Base-by-base conservation (phyloP, 2,797 vertebrate species). In the Sciurus carolinensis region DNA sequence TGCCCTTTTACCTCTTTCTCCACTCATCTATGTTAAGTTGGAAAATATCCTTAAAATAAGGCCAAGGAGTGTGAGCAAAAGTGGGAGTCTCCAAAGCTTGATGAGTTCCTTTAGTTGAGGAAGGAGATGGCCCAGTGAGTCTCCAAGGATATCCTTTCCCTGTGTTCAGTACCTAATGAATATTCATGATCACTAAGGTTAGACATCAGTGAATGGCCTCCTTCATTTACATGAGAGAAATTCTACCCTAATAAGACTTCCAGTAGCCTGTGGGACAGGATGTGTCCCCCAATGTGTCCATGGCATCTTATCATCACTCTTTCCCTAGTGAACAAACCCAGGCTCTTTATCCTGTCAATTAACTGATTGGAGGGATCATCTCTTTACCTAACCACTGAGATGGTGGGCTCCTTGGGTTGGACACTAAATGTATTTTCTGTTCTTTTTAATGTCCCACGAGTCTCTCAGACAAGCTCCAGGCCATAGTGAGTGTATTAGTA, bases 11-110 rank as follows among this genome's bases (percentile, higher is more conserved):
- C 69, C 5, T 10, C 10, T 87, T 87, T 71, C 30, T 52, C 30
- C 3, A 20, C 62, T 90, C 12, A 59, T 47, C 44, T 47, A 20
- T 54, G 52, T n/a, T 79, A 91, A 30, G 44, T 57, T 79, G 42
- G 80, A 86, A 95, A 90, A 71, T 85, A 50, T 26, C 18, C 24
- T 85, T 71, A 84, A 95, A 96, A 89, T 79, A 91, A 87, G 67
- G 76, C 79, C 57, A 75, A 90, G 81, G 91, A 30, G 39, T 36
- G 39, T 64, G 67, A 83, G 59, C 62, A 82, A 93, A 88, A 52
- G 52, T 36, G 75, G 92, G 39, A 90, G 90, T 30, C 76, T 67
- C 88, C 66, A 67, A 75, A 64, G 54, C 33, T 88, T 92, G 79
- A 69, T 7, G 66, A 92, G 69, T 84, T 94, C 50, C 84, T 17